phyloP scores from a whole-genome alignment of 1,140 invertebrate genomes.

The Hycleus cichorii region DNA sequence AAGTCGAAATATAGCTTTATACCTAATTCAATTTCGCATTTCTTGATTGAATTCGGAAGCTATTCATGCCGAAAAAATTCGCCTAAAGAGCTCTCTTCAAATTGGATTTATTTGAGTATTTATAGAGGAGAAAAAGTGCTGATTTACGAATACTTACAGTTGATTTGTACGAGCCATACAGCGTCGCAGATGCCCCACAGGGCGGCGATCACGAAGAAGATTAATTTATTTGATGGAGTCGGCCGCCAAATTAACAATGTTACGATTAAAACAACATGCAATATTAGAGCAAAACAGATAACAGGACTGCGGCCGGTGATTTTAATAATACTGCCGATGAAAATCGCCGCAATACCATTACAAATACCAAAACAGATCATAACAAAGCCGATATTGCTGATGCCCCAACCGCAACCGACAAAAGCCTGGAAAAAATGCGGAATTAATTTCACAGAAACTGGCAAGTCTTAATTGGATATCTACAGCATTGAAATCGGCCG shows the following conservation, averaged over 20 bases:
- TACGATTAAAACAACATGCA: slow-evolving; percentile 62
- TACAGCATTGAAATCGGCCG: slow-evolving; percentile 83
- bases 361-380: slow-evolving; percentile 85
- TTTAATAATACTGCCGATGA: slow-evolving; percentile 73
- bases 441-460: neutral
- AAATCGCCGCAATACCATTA: slow-evolving; percentile 72
- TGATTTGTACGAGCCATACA: slow-evolving; percentile 91
- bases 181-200: slow-evolving; percentile 88
- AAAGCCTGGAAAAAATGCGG: slow-evolving; percentile 56
- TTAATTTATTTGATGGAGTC: slow-evolving; percentile 54
- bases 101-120: no score
- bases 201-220: slow-evolving; percentile 79
- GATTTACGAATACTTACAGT: slow-evolving; percentile 56
- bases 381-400: slow-evolving; percentile 83
- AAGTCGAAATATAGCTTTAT: no score
- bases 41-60: no score
- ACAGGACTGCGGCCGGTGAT: slow-evolving; percentile 69
- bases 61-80: no score
- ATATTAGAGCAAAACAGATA: slow-evolving; percentile 62
- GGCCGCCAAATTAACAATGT: slow-evolving; percentile 69
- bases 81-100: no score
- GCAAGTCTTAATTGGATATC: slow-evolving; percentile 31
- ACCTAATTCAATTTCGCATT: no score
- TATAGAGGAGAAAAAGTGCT: no score
- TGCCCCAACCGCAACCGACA: slow-evolving; percentile 82